These are phyloP conservation scores for Cacoxenus indagator DNA, from an alignment of 2,888 invertebrate genomes.

Conservation along the genomic window DNA sequence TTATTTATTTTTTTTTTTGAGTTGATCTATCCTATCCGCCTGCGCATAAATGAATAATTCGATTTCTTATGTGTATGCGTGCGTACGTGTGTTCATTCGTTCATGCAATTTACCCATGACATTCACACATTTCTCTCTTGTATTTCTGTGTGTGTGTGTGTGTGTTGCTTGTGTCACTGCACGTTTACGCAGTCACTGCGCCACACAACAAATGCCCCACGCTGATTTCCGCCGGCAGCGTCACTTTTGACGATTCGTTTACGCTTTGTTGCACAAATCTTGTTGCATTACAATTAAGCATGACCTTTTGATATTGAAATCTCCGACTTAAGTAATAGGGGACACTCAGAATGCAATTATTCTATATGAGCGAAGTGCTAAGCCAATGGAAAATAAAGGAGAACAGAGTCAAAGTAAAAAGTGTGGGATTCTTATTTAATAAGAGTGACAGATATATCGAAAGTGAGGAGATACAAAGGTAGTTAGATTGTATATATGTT, in stretches of 20 bases:
- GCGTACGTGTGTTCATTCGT: background rate
- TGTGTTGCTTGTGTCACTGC: background rate
- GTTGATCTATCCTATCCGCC: background rate
- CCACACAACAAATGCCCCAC: background rate
- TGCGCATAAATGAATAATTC: background rate
- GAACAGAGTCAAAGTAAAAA: too few species aligned
- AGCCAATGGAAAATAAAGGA: too few species aligned
- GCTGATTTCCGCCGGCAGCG: background rate
- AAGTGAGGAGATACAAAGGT: too few species aligned
- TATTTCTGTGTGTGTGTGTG: slow-evolving; percentile 11
- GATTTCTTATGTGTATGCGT: background rate
- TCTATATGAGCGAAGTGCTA: too few species aligned
- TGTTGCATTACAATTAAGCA: too few species aligned
- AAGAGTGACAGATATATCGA: too few species aligned
- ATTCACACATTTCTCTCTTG: slow-evolving; percentile 26
- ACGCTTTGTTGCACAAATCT: background rate
- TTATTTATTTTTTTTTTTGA: background rate
- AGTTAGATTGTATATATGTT: too few species aligned
- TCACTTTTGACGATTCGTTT: background rate
- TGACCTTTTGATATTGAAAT: too few species aligned
- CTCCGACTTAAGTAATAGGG: too few species aligned
- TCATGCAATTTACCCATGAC: background rate
- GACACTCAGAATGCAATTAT: too few species aligned
- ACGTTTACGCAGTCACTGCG: too few species aligned
- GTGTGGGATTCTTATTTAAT: too few species aligned